Conservation (phyloP, 30 jellyfish, hydroid and myxozoan species). For the Aurelia aurita region DNA sequence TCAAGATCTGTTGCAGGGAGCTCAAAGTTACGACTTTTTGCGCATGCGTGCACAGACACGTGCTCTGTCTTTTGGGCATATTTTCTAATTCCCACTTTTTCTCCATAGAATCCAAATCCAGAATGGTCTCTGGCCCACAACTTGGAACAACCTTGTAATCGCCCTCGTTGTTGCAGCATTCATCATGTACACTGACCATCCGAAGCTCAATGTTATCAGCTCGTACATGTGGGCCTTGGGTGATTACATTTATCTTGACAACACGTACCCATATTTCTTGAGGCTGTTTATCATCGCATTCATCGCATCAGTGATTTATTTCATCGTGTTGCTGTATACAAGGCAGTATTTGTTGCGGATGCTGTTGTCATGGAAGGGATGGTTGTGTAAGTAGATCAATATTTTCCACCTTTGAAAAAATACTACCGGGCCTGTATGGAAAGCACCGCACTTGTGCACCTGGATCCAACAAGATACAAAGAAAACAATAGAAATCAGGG, state of each 20-base stretch:
- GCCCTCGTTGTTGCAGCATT: conserved; percentile 78
- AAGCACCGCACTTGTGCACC: too few species aligned
- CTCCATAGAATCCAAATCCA: conserved; percentile 78
- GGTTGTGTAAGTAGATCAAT: conserved; percentile 84
- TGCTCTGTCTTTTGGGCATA: too few species aligned
- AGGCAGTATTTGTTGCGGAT: conserved; percentile 85
- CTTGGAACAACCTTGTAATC: conserved; percentile 90
- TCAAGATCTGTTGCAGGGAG: too few species aligned
- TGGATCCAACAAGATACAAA: too few species aligned
- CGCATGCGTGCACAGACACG: too few species aligned
- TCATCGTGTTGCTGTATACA: conserved; percentile 86
- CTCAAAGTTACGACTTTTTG: too few species aligned
- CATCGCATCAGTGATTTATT: conserved; percentile 75
- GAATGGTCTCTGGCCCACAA: conserved; percentile 97
- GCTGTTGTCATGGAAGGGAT: conserved; percentile 87
- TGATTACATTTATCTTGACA: conserved; percentile 75
- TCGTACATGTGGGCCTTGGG: conserved; percentile 89
- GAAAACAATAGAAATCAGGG: too few species aligned
- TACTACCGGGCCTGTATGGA: too few species aligned
- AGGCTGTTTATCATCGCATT: conserved; percentile 75
- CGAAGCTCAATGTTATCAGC: conserved; percentile 80
- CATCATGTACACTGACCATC: conserved; percentile 88
- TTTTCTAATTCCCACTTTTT: not conserved
- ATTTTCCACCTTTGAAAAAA: too few species aligned
- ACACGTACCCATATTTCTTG: conserved; percentile 80